Evolutionary conservation across 2,888 invertebrate species (phyloP), one percentile per base, ranked within the genome.

Genomic region (Folsomia manolachei): DNA sequence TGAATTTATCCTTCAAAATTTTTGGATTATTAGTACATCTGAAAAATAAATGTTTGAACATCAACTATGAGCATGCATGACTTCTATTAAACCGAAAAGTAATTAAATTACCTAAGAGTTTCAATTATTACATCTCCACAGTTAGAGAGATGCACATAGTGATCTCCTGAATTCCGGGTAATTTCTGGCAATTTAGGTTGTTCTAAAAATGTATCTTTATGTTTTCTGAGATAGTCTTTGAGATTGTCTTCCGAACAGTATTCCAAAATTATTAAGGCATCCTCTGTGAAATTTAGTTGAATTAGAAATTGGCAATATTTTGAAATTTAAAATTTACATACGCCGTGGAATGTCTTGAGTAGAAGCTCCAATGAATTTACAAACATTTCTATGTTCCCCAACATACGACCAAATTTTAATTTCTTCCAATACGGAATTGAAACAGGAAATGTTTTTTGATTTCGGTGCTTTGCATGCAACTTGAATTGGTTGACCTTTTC

Each of bases 391-490:
- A 25, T 70, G 70, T 7, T 21, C 21, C n/a, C 70, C 70, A 52
- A 70, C 65, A n/a, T 25, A 70, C 2, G 27, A 52, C 27, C 24
- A 27, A 14, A 60, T 70, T 70, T 70, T 70, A 24, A 70, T 70
- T 56, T 70, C 70, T 14, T 70, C 70, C 27, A 70, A 23, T 1
- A 60, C 23, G 2, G 70, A 64, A 4, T 52, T 9, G 25, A 70
- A 70, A 19, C 63, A 56, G 2, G 26, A 11, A n/a, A 70, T 11
- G 25, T n/a, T 26, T 9, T 18, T 65, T 4, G 11, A 25, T 56
- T 70, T 70, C 1, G 70, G 52, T 1, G 27, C 21, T 21, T 70
- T 70, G 2, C 63, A 64, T 1, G 70, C 70, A 11, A 65, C 70
- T 1, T 14, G 27, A 0, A 19, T 65, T 23, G 1, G 27, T 27